phyloP scores from a whole-genome alignment of 1,140 invertebrate genomes.

The Myzus persicae region DNA sequence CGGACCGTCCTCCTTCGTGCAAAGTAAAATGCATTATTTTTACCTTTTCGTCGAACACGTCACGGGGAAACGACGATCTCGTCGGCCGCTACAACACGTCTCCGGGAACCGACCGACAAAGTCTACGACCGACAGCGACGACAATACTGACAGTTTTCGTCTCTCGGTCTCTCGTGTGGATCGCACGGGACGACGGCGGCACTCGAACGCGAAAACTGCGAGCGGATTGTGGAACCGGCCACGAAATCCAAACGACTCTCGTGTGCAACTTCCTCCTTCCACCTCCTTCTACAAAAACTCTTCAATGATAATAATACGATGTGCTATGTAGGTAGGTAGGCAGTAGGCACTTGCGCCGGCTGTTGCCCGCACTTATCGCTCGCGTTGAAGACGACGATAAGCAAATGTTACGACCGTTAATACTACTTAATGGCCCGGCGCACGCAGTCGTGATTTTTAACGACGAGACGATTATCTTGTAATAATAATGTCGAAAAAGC shows the following conservation, averaged over 20 bases:
- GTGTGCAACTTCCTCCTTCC: neutral
- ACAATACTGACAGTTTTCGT: neutral
- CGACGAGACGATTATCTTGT: neutral
- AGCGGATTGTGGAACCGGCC: neutral
- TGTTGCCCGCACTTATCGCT: neutral
- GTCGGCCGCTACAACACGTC: neutral
- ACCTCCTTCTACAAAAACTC: neutral
- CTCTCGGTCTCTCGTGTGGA: neutral
- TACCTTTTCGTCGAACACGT: neutral
- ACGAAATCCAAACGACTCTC: neutral
- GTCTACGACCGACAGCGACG: neutral
- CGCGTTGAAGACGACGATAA: neutral
- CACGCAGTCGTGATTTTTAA: neutral
- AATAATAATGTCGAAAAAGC: neutral
- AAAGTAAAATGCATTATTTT: constrained; percentile 8
- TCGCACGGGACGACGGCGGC: neutral
- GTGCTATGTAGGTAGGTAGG: too few species aligned
- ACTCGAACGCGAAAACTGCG: neutral
- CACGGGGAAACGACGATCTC: neutral
- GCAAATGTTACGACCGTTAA: neutral
- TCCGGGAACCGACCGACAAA: too few species aligned
- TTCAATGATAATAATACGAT: too few species aligned
- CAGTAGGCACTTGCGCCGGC: neutral
- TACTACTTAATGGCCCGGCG: too few species aligned
- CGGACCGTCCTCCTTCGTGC: neutral